Conservation (phyloP, 2,113 vertebrate species). For the Pangasianodon gigas region DNA sequence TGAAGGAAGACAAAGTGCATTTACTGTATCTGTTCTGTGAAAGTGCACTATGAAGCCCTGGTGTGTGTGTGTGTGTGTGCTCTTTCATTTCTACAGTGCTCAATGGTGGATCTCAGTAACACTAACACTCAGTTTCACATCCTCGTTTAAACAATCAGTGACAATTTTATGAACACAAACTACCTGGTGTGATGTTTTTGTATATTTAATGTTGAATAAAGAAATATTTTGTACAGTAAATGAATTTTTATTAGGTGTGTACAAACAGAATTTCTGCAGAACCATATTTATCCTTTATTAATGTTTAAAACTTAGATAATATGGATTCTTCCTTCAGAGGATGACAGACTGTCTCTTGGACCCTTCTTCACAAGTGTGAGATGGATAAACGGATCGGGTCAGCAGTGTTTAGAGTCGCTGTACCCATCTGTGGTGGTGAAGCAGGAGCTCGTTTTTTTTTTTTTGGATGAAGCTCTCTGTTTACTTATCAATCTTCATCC, state of each 20-base stretch:
- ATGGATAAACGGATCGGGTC: not conserved
- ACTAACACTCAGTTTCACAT: constrained; percentile 1
- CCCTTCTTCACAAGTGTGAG: not conserved
- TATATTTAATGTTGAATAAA: constrained; percentile 48
- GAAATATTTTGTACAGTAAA: constrained; percentile 28
- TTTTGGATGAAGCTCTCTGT: not conserved
- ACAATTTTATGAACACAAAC: constrained; percentile 16
- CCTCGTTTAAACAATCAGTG: constrained; percentile 24
- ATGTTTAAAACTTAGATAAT: not conserved
- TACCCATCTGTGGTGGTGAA: not conserved
- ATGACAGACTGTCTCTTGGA: not conserved
- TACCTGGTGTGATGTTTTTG: constrained; percentile 44
- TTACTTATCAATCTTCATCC: not conserved
- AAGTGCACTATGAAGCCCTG: not conserved
- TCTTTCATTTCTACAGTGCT: not conserved
- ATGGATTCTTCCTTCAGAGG: not conserved
- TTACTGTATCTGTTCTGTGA: constrained; percentile 18
- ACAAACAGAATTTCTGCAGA: not conserved
- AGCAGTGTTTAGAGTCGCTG: not conserved
- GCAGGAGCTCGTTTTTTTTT: not conserved
- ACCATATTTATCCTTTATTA: not conserved
- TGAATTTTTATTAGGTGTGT: not conserved
- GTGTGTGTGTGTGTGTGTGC: constrained; percentile 10
- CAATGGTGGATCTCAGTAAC: constrained; percentile 2
- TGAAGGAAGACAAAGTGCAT: constrained; percentile 31